Base-by-base conservation (phyloP, 1,140 invertebrate genomes). In the Hestina assimilis region DNA sequence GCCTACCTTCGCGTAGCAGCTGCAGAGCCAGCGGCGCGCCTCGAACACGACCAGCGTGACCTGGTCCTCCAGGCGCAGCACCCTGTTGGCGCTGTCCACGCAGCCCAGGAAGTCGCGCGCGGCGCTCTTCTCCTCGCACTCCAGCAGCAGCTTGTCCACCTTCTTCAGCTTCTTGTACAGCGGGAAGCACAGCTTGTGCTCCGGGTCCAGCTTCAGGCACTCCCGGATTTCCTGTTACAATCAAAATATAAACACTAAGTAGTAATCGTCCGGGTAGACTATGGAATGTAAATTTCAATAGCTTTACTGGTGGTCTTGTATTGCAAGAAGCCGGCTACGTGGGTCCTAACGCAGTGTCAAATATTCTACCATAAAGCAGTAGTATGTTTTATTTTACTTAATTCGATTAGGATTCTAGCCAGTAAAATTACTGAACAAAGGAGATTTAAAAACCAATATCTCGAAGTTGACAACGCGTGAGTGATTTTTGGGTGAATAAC, bases 111-210 rank as follows among this genome's bases (percentile, higher is more conserved):
- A 96, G 64, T 96, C 89, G 41, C 94, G 90, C 8, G 92, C 82
- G 59, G 95, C 93, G 9, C 92, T 90, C 6, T 90, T 86, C 24
- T 92, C 91, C 65, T 96, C 93, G 3, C 95, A 93, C n/a, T 93
- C 91, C 20, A 91, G 89, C 24, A 99, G 72, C 48, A 94, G 89
- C 81, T 98, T 99, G 46, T 95, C 95, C n/a, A 99, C 91, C 82
- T 99, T 98, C 77, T 99, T 98, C 1, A 99, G 89, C 81, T 96
- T 97, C 81, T 99, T 99, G 86, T 99, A 99, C 75, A 98, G 94
- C n/a, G 94, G 92, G 86, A 93, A 98, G 89, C 98, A 99, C 54
- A 95, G 90, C 86, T 98, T 97, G 85, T 99, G 97, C 72, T 99
- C 99, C 0, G 98, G 97, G 90, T 99, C 98, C 17, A 99, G 89